phyloP scores from a whole-genome alignment of 2,888 invertebrate genomes.

The Lithophane ornitopus region DNA sequence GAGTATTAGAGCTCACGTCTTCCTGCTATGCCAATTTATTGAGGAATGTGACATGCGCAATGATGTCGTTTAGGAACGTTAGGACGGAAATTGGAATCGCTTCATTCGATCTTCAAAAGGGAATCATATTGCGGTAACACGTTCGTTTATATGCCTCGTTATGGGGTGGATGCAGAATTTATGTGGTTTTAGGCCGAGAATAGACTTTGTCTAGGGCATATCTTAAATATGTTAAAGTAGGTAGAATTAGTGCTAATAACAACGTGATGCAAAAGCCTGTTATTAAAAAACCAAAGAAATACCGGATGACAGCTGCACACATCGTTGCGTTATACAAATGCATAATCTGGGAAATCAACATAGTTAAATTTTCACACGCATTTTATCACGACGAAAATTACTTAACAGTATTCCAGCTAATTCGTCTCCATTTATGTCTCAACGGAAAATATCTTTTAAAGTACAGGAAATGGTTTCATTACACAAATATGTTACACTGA shows the following conservation, averaged over 20 bases:
- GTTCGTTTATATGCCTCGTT: neutral
- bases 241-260: neutral
- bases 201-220: too few relatives aligned
- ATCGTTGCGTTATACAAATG: constrained; percentile 10
- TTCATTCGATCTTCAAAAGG: constrained; percentile 19
- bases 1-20: constrained; percentile 26
- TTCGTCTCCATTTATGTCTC: constrained; percentile 25
- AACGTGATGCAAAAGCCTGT: neutral
- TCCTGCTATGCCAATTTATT: constrained; percentile 46
- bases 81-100: constrained; percentile 6
- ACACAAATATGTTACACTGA: constrained; percentile 40
- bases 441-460: constrained; percentile 50
- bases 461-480: constrained; percentile 51
- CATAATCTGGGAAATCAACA: constrained; percentile 33
- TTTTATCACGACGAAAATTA: constrained; percentile 13
- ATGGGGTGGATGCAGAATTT: neutral
- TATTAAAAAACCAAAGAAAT: neutral
- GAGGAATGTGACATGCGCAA: constrained; percentile 32
- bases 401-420: constrained; percentile 39
- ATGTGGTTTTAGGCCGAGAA: neutral
- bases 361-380: constrained; percentile 25
- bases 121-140: constrained; percentile 16
- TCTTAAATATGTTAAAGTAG: neutral
- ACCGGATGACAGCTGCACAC: constrained; percentile 6
- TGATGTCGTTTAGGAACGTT: neutral